Conservation (phyloP, 2,888 invertebrate species). For the Anoplius nigerrimus region DNA sequence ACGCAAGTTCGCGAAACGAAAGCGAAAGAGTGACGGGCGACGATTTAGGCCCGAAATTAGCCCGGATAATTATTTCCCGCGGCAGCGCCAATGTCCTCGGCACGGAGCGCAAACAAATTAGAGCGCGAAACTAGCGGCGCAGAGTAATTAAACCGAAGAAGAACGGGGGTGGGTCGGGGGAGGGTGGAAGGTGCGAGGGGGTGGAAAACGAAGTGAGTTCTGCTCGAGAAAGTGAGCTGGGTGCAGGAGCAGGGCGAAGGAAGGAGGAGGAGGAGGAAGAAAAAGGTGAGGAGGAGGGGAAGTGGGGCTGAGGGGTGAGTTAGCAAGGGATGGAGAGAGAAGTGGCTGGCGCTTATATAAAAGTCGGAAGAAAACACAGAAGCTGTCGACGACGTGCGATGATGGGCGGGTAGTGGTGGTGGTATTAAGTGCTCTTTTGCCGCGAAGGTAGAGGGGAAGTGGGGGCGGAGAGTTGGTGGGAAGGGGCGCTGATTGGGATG, state of each 20-base stretch:
- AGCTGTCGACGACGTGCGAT: slow-evolving; percentile 40
- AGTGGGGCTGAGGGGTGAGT: slow-evolving; percentile 9
- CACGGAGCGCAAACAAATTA: slow-evolving; percentile 27
- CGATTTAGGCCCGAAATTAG: slow-evolving; percentile 22
- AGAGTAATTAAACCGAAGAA: slow-evolving; percentile 44
- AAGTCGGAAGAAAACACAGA: slow-evolving; percentile 50
- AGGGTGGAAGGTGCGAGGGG: too few relatives aligned
- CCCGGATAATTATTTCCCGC: slow-evolving; percentile 30
- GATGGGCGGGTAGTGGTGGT: slow-evolving; percentile 25
- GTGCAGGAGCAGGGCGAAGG: slow-evolving; percentile 8
- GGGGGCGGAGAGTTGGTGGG: slow-evolving; percentile 43
- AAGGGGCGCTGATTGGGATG: not conserved
- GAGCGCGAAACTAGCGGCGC: slow-evolving; percentile 20
- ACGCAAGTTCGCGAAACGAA: too few relatives aligned
- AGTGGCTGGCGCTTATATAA: slow-evolving; percentile 36
- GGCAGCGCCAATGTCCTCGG: slow-evolving; percentile 9
- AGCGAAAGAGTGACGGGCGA: not conserved
- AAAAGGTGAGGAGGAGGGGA: slow-evolving; percentile 18
- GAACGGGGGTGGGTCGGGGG: slow-evolving; percentile 10
- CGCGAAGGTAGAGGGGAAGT: too few relatives aligned
- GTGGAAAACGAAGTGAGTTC: not conserved
- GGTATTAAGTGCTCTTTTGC: too few relatives aligned
- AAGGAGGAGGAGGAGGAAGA: slow-evolving; percentile 26
- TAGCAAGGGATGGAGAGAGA: slow-evolving; percentile 6
- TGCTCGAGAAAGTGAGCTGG: slow-evolving; percentile 1